Conservation (phyloP, 2,888 invertebrate genomes). For the Aleiodes alternator region DNA sequence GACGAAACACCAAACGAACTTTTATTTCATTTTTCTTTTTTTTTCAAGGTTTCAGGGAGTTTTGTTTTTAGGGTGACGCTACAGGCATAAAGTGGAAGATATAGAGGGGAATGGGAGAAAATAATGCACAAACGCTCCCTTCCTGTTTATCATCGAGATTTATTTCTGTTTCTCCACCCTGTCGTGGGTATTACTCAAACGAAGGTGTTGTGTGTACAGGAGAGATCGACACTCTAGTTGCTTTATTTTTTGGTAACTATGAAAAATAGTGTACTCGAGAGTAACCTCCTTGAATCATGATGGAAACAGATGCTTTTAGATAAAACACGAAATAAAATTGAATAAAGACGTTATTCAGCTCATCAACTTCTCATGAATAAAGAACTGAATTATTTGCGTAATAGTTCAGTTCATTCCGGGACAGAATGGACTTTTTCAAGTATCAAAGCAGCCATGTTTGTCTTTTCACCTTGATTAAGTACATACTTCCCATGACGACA, state of each 20-base stretch:
- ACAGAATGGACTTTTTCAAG: background rate
- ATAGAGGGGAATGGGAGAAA: background rate
- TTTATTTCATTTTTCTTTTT: no score
- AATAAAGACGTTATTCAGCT: no score
- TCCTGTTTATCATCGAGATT: conserved; percentile 52
- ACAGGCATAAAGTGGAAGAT: conserved; percentile 4
- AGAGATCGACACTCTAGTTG: background rate
- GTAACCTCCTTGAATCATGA: no score
- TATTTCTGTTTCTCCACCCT: conserved; percentile 39
- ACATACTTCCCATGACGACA: background rate
- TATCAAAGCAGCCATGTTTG: background rate
- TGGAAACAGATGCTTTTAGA: no score
- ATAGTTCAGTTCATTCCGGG: no score
- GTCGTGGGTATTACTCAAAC: background rate
- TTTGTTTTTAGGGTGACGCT: no score
- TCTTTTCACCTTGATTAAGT: background rate
- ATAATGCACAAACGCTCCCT: conserved; percentile 34
- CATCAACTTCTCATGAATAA: no score
- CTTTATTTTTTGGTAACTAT: no score
- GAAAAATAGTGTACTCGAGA: no score
- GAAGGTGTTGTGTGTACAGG: background rate
- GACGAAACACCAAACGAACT: no score
- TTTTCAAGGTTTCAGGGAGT: background rate
- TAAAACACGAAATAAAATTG: no score
- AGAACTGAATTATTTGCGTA: no score